Evolutionary conservation across 2,797 vertebrate species (phyloP).

Genomic region (Enteromius trimaculatus): DNA sequence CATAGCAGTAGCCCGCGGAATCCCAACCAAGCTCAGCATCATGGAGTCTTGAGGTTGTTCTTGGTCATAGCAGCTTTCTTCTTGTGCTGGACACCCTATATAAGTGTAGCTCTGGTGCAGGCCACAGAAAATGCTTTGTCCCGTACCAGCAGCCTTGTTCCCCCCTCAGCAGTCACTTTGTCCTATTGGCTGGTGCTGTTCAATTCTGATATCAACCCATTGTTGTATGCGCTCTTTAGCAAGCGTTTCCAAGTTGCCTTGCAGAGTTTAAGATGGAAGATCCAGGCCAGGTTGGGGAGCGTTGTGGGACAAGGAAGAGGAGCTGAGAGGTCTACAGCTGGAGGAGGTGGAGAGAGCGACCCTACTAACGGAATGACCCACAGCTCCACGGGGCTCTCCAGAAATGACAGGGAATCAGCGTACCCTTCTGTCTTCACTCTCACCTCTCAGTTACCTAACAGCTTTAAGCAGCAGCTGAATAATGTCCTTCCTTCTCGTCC

Average conservation of each 20-base stretch:
- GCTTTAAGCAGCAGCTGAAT: slow-evolving; percentile 55
- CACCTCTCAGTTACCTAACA: slow-evolving; percentile 62
- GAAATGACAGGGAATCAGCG: slow-evolving; percentile 53
- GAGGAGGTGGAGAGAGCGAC: slow-evolving; percentile 50
- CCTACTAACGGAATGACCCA: slow-evolving; percentile 54
- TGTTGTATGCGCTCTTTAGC: slow-evolving; percentile 84
- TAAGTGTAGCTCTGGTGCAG: slow-evolving; percentile 78
- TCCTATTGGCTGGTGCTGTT: slow-evolving; percentile 82
- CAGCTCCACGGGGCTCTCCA: slow-evolving; percentile 41
- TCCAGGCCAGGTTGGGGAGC: slow-evolving; percentile 65
- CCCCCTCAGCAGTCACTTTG: slow-evolving; percentile 74
- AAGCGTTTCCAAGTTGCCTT: slow-evolving; percentile 82
- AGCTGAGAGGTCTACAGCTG: slow-evolving; percentile 35
- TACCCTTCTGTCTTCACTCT: slow-evolving; percentile 72
- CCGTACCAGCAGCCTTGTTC: slow-evolving; percentile 68
- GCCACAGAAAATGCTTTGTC: slow-evolving; percentile 76
- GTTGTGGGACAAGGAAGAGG: slow-evolving; percentile 51
- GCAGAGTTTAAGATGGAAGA: slow-evolving; percentile 71
- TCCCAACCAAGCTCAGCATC: slow-evolving; percentile 63
- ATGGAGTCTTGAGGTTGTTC: slow-evolving; percentile 79
- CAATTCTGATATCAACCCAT: slow-evolving; percentile 84
- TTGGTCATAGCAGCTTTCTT: slow-evolving; percentile 82
- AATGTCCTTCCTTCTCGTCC: slow-evolving; percentile 56
- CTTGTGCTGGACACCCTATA: slow-evolving; percentile 83
- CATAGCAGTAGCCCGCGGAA: slow-evolving; percentile 47